These are phyloP conservation scores for Drosophila mauritiana DNA, from an alignment of 1,140 invertebrate species.

Conservation along the genomic window DNA sequence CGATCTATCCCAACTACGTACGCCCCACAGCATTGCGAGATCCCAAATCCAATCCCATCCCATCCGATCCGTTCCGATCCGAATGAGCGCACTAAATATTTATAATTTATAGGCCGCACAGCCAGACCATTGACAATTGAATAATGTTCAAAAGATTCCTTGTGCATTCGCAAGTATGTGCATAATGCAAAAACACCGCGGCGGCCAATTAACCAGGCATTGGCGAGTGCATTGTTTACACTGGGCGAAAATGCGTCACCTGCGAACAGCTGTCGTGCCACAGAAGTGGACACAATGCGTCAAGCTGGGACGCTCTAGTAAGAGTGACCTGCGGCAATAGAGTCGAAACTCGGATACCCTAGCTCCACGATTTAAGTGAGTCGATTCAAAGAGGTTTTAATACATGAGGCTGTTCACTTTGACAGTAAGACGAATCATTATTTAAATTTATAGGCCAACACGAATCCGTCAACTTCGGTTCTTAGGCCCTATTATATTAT, in stretches of 20 bases:
- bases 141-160: constrained; percentile 46
- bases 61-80: not conserved
- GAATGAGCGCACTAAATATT: constrained; percentile 72
- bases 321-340: constrained; percentile 1
- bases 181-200: constrained; percentile 40
- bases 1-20: not conserved
- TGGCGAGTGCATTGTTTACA: constrained; percentile 61
- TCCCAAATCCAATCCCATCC: not conserved
- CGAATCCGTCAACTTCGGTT: too few species aligned
- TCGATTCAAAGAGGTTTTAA: too few species aligned
- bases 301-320: constrained; percentile 27
- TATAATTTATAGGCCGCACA: constrained; percentile 56
- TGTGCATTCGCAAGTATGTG: constrained; percentile 9
- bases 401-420: too few species aligned
- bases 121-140: constrained; percentile 62
- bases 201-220: constrained; percentile 68
- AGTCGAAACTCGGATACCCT: constrained; percentile 5
- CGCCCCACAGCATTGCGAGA: not conserved
- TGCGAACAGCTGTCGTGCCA: constrained; percentile 41
- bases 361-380: not conserved
- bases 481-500: too few species aligned
- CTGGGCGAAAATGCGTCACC: constrained; percentile 41
- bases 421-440: too few species aligned
- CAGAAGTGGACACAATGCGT: constrained; percentile 25
- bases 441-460: too few species aligned